Evolutionary conservation across 2,888 invertebrate genomes (phyloP), one percentile per base, ranked within the genome.

Genomic region (Acanthosepion esculentum): DNA sequence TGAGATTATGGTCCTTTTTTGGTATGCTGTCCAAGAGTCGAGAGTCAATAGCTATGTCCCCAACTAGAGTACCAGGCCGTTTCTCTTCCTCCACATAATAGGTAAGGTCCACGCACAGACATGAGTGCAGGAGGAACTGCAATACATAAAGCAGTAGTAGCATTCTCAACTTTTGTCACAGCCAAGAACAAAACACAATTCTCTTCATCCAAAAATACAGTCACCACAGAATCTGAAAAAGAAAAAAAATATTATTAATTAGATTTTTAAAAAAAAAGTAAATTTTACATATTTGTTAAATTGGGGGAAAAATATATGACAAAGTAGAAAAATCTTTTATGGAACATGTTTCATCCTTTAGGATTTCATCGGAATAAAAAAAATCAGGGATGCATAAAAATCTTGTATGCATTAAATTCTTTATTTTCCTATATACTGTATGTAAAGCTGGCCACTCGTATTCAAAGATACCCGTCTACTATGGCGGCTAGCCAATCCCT

Each of bases 61-160:
- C 78, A 33, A 78, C 78, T 33, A 78, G 33, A 78, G 78, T 78
- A 1, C 78, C 78, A n/a, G 78, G 78, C 3, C 78, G 78, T 78
- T 78, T 78, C n/a, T 78, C 78, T 78, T 78, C 78, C 78, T 78
- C 78, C 78, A 78, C 78, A n/a, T 78, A 78, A 18, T 78, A 78
- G 33, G 78, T 78, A 33, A 78, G 78, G 1, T 78, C 78, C n/a
- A n/a, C 15, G 33, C 78, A 78, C 15, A 78, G n/a, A n/a, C n/a
- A 78, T 33, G 18, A 18, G n/a, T 78, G 78, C 78, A 78, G 78
- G n/a, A 78, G 78, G 33, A 78, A 33, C 78, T 78, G 78, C 78
- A 78, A 78, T 12, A n/a, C 78, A n/a, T 78, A 78, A 23, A 78
- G 78, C n/a, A 78, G 5, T n/a, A 78, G n/a, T 5, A 78, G 78